A percentile compares a stretch with the other conserved stretches of the same genome.
These are phyloP conservation scores for Maccullochella peelii DNA, from an alignment of 2,113 vertebrate genomes.

Conservation along the genomic window DNA sequence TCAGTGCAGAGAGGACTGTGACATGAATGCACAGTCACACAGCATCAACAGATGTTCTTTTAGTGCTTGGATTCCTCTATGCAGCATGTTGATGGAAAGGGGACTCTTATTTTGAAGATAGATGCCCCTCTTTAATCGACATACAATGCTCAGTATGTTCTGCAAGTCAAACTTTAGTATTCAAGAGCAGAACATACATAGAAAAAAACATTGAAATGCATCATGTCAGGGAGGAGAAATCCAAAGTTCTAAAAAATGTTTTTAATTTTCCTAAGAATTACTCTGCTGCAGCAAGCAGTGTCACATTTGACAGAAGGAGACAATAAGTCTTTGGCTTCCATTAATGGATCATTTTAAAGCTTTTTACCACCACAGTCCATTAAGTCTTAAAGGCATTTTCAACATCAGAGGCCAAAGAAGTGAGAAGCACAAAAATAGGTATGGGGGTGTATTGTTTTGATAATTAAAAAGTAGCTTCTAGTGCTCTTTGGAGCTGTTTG, in stretches of 20 bases:
- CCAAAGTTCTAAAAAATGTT: background rate
- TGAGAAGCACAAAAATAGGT: conserved; percentile 12
- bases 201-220: background rate
- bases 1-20: conserved; percentile 17
- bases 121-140: background rate
- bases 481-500: conserved; percentile 36
- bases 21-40: conserved; percentile 21
- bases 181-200: background rate
- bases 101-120: conserved; percentile 14
- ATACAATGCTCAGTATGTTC: conserved; percentile 1
- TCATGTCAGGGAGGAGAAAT: background rate
- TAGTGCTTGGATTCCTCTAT: conserved; percentile 18
- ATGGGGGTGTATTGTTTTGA: conserved; percentile 19
- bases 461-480: conserved; percentile 42
- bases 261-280: background rate
- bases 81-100: background rate
- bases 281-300: background rate
- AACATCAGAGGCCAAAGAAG: conserved; percentile 13
- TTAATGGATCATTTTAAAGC: conserved; percentile 27
- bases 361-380: conserved; percentile 29
- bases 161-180: background rate
- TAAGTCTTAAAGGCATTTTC: conserved; percentile 29
- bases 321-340: conserved; percentile 17
- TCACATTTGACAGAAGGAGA: conserved; percentile 4
- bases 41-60: conserved; percentile 46